Percentiles rank a stretch among this genome's conserved stretches.
These are phyloP conservation scores for Gerris lacustris DNA, from an alignment of 2,888 invertebrate species.

Conservation along the genomic window DNA sequence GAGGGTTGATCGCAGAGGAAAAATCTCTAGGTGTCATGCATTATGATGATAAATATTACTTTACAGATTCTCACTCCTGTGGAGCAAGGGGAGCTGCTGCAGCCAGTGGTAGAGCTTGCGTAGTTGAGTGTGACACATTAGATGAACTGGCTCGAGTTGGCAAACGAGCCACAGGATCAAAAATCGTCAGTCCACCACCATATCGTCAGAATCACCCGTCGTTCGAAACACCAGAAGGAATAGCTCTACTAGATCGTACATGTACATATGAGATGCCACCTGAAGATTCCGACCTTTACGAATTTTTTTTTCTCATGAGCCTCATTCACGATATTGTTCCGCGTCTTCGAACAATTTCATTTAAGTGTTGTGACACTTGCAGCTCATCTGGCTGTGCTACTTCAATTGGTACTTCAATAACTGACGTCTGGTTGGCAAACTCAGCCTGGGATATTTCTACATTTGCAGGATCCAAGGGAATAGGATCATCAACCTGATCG, in stretches of 20 bases:
- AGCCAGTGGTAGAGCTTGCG: slow-evolving; percentile 22
- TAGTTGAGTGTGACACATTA: slow-evolving; percentile 24
- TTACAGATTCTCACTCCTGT: slow-evolving; percentile 29
- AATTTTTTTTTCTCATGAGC: slow-evolving; percentile 19
- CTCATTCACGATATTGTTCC: no score
- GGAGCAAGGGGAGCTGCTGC: slow-evolving; percentile 27
- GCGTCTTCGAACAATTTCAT: slow-evolving; percentile 8
- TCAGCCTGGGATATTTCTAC: no score
- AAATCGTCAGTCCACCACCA: slow-evolving; percentile 21
- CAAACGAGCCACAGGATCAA: slow-evolving; percentile 26
- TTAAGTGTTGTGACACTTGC: slow-evolving; percentile 22
- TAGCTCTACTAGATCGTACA: background rate
- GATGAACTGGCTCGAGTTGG: slow-evolving; percentile 16
- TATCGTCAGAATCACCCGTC: slow-evolving; percentile 26
- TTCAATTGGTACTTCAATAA: slow-evolving; percentile 28
- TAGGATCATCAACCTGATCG: no score
- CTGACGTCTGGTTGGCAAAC: slow-evolving; percentile 22
- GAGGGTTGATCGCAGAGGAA: slow-evolving; percentile 11
- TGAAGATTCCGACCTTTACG: slow-evolving; percentile 29
- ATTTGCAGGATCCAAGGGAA: no score
- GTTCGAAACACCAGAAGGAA: slow-evolving; percentile 14
- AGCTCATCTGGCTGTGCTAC: slow-evolving; percentile 24
- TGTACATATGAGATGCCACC: slow-evolving; percentile 14
- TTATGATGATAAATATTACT: slow-evolving; percentile 26
- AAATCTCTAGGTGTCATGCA: slow-evolving; percentile 20